Evolutionary conservation across 2,113 vertebrate species (phyloP).

Genomic region (Shinisaurus crocodilurus): DNA sequence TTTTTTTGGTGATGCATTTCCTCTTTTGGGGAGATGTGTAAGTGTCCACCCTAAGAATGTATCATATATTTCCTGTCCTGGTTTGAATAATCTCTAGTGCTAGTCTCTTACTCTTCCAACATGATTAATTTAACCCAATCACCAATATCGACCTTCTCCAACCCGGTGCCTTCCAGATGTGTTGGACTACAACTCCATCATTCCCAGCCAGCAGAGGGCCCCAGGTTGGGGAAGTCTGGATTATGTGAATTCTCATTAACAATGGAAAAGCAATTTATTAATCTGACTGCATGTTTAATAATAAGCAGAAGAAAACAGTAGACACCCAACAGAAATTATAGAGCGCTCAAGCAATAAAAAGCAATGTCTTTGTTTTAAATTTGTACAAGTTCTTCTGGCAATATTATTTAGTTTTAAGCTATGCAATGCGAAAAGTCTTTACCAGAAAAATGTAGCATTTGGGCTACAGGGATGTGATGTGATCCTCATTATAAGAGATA

Average conservation of each 20-base stretch:
- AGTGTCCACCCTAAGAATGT: not conserved
- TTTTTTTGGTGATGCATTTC: too few relatives aligned
- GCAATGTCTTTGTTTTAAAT: not conserved
- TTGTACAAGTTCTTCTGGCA: not conserved
- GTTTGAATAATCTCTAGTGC: not conserved
- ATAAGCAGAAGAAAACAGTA: not conserved
- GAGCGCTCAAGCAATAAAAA: slow-evolving; percentile 6
- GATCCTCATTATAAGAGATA: slow-evolving; percentile 16
- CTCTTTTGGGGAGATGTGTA: too few relatives aligned
- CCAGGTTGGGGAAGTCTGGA: not conserved
- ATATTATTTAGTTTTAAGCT: not conserved
- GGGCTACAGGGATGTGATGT: slow-evolving; percentile 14
- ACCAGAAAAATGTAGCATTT: slow-evolving; percentile 20
- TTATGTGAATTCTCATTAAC: not conserved
- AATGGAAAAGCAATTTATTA: slow-evolving; percentile 4
- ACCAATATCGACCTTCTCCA: not conserved
- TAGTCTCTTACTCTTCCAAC: not conserved
- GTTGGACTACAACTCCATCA: too few relatives aligned
- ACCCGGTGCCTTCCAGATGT: too few relatives aligned
- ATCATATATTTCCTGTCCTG: not conserved
- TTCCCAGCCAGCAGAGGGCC: not conserved
- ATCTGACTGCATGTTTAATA: slow-evolving; percentile 9
- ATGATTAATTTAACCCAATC: not conserved
- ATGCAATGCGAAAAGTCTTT: slow-evolving; percentile 6
- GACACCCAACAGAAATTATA: slow-evolving; percentile 5